A percentile compares a stretch with the other conserved stretches of the same genome.
phyloP scores from a whole-genome alignment of 2,888 invertebrate species.

The Apotomis turbidana region DNA sequence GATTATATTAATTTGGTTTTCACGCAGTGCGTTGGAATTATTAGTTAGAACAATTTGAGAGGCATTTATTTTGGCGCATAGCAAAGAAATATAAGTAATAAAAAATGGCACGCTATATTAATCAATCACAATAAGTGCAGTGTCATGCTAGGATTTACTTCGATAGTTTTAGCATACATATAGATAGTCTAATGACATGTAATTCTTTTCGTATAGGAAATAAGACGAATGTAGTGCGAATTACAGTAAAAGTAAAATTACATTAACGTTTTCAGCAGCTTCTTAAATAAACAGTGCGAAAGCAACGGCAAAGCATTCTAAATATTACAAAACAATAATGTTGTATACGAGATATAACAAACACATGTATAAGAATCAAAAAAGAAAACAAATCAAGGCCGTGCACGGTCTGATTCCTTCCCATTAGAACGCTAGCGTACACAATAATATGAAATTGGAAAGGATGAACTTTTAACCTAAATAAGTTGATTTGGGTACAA shows the following conservation, averaged over 20 bases:
- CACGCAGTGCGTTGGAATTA: neutral
- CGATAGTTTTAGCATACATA: neutral
- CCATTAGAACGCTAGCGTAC: too few species aligned
- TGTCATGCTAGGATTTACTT: neutral
- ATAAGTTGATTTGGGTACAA: too few species aligned
- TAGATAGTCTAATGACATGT: too few species aligned
- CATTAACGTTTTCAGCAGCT: neutral
- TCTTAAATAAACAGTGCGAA: constrained; percentile 1
- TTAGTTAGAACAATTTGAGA: neutral
- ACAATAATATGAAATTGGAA: too few species aligned
- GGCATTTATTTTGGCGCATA: neutral
- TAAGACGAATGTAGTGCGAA: too few species aligned
- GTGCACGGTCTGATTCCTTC: too few species aligned
- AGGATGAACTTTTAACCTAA: too few species aligned
- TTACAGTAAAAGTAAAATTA: too few species aligned
- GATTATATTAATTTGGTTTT: neutral
- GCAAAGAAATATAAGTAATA: too few species aligned
- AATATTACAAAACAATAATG: neutral
- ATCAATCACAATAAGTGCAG: neutral
- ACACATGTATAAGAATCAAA: neutral
- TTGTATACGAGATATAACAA: neutral
- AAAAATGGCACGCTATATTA: too few species aligned
- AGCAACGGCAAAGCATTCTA: constrained; percentile 18
- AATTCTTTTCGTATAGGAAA: too few species aligned
- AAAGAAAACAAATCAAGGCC: too few species aligned